Evolutionary conservation across 2,888 invertebrate species (phyloP).

Genomic region (Allygus modestus): DNA sequence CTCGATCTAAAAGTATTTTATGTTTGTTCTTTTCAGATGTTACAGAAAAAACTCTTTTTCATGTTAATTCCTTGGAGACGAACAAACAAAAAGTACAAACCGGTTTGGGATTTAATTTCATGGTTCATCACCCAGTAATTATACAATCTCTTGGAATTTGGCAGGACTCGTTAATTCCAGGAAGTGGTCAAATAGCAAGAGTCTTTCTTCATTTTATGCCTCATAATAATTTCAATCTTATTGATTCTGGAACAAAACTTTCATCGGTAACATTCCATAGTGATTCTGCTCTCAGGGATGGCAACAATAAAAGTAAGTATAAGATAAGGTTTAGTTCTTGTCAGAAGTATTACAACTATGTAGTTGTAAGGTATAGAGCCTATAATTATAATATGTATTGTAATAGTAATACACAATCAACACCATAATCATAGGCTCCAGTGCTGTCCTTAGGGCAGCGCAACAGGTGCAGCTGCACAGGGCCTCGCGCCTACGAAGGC

Average conservation of each 20-base stretch:
- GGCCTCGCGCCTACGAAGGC: no score
- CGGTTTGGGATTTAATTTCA: neutral
- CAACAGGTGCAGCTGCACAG: no score
- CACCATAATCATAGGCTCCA: no score
- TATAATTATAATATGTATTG: no score
- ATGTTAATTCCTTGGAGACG: neutral
- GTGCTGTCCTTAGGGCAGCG: no score
- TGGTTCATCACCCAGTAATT: conserved; percentile 8
- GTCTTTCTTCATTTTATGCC: neutral
- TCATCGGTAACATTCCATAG: neutral
- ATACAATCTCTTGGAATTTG: neutral
- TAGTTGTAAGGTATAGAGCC: no score
- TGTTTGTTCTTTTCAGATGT: conserved; percentile 32
- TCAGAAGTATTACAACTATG: no score
- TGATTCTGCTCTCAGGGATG: neutral
- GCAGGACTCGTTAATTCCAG: neutral
- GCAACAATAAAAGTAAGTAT: neutral
- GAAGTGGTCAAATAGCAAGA: conserved; percentile 7
- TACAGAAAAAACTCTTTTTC: conserved; percentile 47
- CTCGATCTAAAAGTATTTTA: no score
- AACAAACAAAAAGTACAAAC: neutral
- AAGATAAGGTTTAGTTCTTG: no score
- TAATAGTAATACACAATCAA: no score
- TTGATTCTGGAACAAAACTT: neutral
- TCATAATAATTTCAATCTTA: neutral